Conservation (phyloP, 2,113 vertebrate genomes). For the Hystrix brachyura region DNA sequence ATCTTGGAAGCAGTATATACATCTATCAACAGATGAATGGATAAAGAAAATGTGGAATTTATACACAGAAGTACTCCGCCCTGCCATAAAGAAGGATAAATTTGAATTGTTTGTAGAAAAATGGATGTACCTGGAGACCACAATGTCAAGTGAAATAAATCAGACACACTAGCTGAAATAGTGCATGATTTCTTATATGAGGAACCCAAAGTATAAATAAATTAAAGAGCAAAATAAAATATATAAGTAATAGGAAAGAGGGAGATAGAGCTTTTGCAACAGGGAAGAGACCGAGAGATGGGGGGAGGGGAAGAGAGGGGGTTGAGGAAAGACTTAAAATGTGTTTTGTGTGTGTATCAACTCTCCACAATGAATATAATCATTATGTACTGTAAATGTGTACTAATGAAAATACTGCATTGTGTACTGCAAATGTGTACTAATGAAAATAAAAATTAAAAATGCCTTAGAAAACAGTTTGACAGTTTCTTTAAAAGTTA, state of each 20-base stretch:
- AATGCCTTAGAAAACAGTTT: not conserved
- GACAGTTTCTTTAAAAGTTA: not conserved
- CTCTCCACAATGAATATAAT: not conserved
- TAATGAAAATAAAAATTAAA: not conserved
- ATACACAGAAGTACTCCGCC: not conserved
- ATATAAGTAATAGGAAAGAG: not conserved
- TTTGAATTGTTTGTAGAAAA: not conserved
- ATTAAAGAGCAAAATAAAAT: not conserved
- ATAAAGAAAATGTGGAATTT: not conserved
- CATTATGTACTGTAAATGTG: not conserved
- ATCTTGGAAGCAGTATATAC: not conserved
- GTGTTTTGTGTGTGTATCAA: not conserved
- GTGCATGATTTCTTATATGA: not conserved
- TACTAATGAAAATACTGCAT: not conserved
- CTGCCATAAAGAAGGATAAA: not conserved
- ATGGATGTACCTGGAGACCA: not conserved
- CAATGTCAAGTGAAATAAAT: not conserved
- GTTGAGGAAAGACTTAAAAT: not conserved
- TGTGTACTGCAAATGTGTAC: not conserved
- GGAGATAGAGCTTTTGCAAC: not conserved
- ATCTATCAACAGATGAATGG: not conserved
- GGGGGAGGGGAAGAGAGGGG: not conserved
- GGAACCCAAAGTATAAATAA: not conserved
- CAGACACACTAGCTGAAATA: not conserved
- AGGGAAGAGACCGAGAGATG: not conserved